Evolutionary conservation across 2,888 invertebrate species (phyloP), one percentile per base, ranked within the genome.

Genomic region (Elysia crispata): DNA sequence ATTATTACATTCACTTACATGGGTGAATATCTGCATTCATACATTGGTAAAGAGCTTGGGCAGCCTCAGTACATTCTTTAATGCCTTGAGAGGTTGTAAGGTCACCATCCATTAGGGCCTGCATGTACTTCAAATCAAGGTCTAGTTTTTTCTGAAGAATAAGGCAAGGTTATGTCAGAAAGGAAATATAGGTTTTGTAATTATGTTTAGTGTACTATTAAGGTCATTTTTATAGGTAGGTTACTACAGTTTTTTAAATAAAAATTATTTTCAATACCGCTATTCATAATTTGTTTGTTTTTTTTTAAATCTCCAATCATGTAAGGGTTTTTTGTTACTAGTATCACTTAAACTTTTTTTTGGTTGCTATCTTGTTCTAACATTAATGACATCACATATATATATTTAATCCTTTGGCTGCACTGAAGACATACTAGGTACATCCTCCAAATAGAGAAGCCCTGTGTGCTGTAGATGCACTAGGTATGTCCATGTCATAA

Each of bases 21-120:
- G 91, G 90, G 81, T 91, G 92, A 30, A 92, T 91, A 57, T 91
- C 89, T 5, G 91, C 91, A 88, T 95, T 95, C 93, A 96, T 94
- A n/a, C 96, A 96, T 86, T 94, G 94, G 87, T 95, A 94, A 76
- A 97, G 92, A 11, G 95, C 95, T 87, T 94, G 94, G 0, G 96
- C 96, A 0, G 96, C 96, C 66, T 93, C 93, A 70, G 95, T 94
- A 13, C 92, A 92, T 28, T 91, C 90, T 23, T 86, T 81, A 57
- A 93, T 91, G 31, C 92, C 92, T 57, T 85, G 85, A 28, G 94
- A 92, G 8, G 94, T 94, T 25, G 94, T 94, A 73, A 96, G 93
- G 90, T 96, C 96, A 0, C 96, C 95, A 86, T 96, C 95, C 83
- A 94, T 94, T 77, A 96, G 92, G 0, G 95, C 94, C 86, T 94